These are phyloP conservation scores for Hyperoplus lanceolatus DNA, from an alignment of 2,797 vertebrate species.

Conservation along the genomic window DNA sequence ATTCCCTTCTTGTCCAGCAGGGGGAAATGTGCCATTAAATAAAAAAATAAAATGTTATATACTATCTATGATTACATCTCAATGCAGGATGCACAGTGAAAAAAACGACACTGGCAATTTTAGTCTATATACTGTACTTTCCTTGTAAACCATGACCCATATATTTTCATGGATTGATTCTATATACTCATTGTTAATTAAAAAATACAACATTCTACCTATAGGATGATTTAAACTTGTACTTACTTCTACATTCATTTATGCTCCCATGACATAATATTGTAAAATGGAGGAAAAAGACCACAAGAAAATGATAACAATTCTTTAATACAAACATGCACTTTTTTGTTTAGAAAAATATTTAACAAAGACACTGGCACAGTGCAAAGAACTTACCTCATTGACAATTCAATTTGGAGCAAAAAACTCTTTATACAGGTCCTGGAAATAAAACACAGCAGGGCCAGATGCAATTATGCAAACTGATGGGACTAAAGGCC, in stretches of 20 bases:
- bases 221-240: not conserved
- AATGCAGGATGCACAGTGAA: not conserved
- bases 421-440: not conserved
- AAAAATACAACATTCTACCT: not conserved
- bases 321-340: constrained; percentile 69
- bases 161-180: not conserved
- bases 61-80: too few relatives aligned
- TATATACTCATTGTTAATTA: not conserved
- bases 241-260: not conserved
- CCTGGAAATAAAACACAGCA: not conserved
- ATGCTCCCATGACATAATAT: not conserved
- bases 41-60: not conserved
- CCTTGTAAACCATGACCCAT: not conserved
- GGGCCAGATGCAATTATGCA: not conserved
- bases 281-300: constrained; percentile 18
- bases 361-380: constrained; percentile 56
- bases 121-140: not conserved
- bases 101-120: not conserved
- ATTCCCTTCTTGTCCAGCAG: constrained; percentile 39
- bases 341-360: constrained; percentile 58
- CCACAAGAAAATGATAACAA: constrained; percentile 32
- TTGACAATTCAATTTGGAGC: constrained; percentile 47
- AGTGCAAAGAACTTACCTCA: constrained; percentile 38
- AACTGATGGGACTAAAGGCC: not conserved
- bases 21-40: constrained; percentile 20